A percentile compares a stretch with the other conserved stretches of the same genome.
These are phyloP conservation scores for Theristus sp. DNA, from an alignment of 2,888 invertebrate species.

Conservation along the genomic window DNA sequence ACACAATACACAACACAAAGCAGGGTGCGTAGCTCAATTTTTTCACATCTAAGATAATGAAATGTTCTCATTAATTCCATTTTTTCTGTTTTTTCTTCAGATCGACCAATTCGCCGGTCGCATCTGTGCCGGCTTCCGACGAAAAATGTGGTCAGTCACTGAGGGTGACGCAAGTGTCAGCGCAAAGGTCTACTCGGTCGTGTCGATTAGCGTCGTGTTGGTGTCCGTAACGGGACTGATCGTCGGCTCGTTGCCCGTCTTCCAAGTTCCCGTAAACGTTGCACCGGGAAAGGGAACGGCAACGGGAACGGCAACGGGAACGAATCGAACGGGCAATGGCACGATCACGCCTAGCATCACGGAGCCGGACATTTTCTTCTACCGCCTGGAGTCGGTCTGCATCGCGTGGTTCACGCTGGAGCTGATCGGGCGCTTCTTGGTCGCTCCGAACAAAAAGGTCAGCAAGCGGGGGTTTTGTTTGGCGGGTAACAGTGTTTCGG, in stretches of 20 bases:
- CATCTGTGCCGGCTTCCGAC: not conserved
- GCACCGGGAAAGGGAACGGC: not conserved
- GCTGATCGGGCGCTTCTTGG: not conserved
- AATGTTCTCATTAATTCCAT: too few relatives aligned
- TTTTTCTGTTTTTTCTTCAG: too few relatives aligned
- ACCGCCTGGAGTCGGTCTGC: slow-evolving; percentile 17
- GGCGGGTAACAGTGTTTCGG: too few relatives aligned
- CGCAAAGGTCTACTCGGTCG: not conserved
- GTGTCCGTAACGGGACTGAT: slow-evolving; percentile 1
- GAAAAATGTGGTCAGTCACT: not conserved
- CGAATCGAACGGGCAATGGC: too few relatives aligned
- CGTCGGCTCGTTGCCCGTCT: slow-evolving; percentile 1
- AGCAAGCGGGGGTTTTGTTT: too few relatives aligned
- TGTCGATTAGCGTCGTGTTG: slow-evolving; percentile 1
- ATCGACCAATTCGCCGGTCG: not conserved
- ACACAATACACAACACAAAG: too few relatives aligned
- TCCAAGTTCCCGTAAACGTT: not conserved
- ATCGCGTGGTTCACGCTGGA: slow-evolving; percentile 17
- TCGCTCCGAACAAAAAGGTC: too few relatives aligned
- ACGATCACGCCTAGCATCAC: too few relatives aligned
- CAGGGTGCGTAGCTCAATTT: too few relatives aligned
- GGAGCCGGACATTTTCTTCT: slow-evolving; percentile 21
- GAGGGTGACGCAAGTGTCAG: not conserved
- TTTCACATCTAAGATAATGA: too few relatives aligned
- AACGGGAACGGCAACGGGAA: too few relatives aligned